phyloP scores from a whole-genome alignment of 2,888 invertebrate species.

The Drosophila neotestacea region DNA sequence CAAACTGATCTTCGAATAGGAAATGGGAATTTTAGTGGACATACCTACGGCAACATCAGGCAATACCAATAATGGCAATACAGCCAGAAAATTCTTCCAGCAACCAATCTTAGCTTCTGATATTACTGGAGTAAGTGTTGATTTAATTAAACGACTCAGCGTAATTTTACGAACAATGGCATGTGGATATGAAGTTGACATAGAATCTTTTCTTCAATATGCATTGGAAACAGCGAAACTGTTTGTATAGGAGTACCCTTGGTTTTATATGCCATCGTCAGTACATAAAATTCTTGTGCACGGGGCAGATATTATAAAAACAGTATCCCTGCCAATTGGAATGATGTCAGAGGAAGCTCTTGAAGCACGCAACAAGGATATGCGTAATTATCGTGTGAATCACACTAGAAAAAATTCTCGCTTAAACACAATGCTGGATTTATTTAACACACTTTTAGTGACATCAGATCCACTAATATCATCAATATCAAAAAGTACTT shows the following conservation, averaged over 20 bases:
- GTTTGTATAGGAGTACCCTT: background rate
- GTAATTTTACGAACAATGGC: too few relatives aligned
- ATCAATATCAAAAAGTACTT: too few relatives aligned
- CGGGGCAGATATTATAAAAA: background rate
- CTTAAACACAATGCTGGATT: background rate
- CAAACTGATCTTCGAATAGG: too few relatives aligned
- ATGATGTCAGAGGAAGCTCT: background rate
- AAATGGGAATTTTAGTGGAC: too few relatives aligned
- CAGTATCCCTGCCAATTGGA: background rate
- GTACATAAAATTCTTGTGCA: background rate
- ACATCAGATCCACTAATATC: background rate
- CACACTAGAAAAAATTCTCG: background rate
- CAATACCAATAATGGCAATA: conserved; percentile 2
- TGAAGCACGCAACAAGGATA: background rate
- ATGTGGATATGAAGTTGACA: background rate
- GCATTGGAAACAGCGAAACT: background rate
- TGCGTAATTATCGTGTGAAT: background rate
- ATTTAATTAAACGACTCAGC: too few relatives aligned
- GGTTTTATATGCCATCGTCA: background rate
- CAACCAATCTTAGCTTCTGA: conserved; percentile 9
- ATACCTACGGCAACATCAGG: conserved; percentile 1
- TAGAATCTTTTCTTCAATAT: conserved; percentile 1
- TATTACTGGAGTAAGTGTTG: too few relatives aligned
- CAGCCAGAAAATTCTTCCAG: background rate
- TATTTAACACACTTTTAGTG: background rate